phyloP scores from a whole-genome alignment of 2,797 vertebrate species.

The Clamator glandarius region DNA sequence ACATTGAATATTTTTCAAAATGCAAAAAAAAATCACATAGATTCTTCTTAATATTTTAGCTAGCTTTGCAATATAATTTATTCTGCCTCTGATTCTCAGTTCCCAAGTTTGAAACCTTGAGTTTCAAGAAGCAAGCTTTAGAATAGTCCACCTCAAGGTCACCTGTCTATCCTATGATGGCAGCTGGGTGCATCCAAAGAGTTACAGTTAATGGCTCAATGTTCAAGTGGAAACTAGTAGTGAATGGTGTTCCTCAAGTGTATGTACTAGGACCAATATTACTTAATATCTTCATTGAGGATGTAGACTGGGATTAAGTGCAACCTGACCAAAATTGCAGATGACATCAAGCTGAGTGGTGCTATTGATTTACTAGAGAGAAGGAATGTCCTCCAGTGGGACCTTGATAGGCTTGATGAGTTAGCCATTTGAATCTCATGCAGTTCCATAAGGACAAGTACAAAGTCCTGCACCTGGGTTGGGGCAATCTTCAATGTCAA shows the following conservation, averaged over 20 bases:
- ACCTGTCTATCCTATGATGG: background rate
- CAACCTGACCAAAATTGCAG: background rate
- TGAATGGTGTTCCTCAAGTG: background rate
- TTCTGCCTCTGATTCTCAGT: background rate
- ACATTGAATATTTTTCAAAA: background rate
- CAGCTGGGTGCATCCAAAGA: background rate
- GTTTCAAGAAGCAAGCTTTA: background rate
- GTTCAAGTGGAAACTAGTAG: background rate
- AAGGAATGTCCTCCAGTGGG: background rate
- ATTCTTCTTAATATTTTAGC: background rate
- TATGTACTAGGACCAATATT: background rate
- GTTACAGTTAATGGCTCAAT: background rate
- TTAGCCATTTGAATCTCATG: background rate
- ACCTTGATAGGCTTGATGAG: background rate
- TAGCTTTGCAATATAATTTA: background rate
- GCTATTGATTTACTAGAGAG: background rate
- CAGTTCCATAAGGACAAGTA: background rate
- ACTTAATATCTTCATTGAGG: background rate
- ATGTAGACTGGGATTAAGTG: background rate
- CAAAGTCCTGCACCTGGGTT: background rate
- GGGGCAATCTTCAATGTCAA: background rate
- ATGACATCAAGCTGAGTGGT: background rate
- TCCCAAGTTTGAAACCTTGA: background rate
- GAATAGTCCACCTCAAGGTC: background rate
- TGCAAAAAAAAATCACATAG: background rate